A percentile compares a stretch with the other conserved stretches of the same genome.
Conservation (phyloP, 2,888 invertebrate species). For the Protophormia terraenovae region DNA sequence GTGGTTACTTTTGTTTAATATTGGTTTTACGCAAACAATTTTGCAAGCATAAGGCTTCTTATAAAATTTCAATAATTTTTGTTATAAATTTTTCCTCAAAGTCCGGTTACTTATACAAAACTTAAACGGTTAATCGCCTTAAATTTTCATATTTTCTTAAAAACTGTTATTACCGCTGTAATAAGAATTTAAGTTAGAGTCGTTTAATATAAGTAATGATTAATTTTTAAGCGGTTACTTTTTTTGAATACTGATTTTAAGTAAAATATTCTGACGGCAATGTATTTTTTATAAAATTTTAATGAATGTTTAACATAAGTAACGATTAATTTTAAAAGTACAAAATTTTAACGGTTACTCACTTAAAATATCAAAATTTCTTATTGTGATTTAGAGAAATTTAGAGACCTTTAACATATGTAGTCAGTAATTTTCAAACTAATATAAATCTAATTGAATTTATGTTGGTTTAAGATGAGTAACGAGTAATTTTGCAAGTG, state of each 20-base stretch:
- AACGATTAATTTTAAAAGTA: not conserved
- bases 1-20: no score
- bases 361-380: no score
- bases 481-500: not conserved
- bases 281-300: not conserved
- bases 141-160: not conserved
- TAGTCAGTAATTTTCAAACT: no score
- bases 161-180: not conserved
- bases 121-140: not conserved
- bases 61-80: not conserved
- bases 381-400: no score
- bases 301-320: not conserved
- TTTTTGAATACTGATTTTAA: not conserved
- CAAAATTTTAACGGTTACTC: no score
- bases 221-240: not conserved
- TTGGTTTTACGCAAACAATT: no score
- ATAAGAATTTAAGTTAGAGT: not conserved
- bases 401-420: no score
- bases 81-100: not conserved
- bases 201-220: not conserved
- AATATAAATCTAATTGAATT: no score
- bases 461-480: not conserved
- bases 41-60: not conserved
- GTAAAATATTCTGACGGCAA: not conserved
- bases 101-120: not conserved